phyloP scores from a whole-genome alignment of 2,888 invertebrate species.

The Lepidonotus clava region DNA sequence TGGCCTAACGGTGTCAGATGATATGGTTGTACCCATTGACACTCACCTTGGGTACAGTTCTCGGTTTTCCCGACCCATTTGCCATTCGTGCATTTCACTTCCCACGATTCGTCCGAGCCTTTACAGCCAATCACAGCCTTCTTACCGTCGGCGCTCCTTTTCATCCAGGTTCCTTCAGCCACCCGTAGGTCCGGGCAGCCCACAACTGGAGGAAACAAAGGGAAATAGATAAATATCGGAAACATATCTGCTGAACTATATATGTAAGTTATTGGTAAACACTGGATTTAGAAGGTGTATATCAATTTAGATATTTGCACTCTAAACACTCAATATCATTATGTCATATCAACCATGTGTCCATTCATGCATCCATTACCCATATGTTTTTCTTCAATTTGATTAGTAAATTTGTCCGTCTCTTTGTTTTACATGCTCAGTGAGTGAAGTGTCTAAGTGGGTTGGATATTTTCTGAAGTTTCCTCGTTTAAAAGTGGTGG shows the following conservation, averaged over 20 bases:
- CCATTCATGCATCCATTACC: neutral
- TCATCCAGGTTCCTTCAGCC: slow-evolving; percentile 10
- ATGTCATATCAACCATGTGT: neutral
- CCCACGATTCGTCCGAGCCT: slow-evolving; percentile 40
- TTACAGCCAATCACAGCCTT: slow-evolving; percentile 53
- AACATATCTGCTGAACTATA: neutral
- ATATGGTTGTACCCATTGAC: neutral
- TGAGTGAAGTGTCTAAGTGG: too few relatives aligned
- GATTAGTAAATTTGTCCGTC: too few relatives aligned
- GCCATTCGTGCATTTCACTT: slow-evolving; percentile 14
- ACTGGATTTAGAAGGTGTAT: too few relatives aligned
- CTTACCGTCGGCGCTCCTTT: slow-evolving; percentile 21
- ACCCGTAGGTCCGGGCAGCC: slow-evolving; percentile 48
- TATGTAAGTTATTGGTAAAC: neutral
- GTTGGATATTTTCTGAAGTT: too few relatives aligned
- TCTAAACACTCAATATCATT: neutral
- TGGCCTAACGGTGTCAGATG: too few relatives aligned
- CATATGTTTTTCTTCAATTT: too few relatives aligned
- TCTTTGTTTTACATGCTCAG: too few relatives aligned
- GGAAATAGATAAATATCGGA: neutral
- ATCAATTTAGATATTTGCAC: too few relatives aligned
- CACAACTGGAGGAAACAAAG: slow-evolving; percentile 30
- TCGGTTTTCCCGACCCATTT: slow-evolving; percentile 45
- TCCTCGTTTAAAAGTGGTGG: too few relatives aligned
- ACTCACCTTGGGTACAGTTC: slow-evolving; percentile 55